These are phyloP conservation scores for Pedionomus torquatus DNA, from an alignment of 2,113 vertebrate species.

Conservation along the genomic window DNA sequence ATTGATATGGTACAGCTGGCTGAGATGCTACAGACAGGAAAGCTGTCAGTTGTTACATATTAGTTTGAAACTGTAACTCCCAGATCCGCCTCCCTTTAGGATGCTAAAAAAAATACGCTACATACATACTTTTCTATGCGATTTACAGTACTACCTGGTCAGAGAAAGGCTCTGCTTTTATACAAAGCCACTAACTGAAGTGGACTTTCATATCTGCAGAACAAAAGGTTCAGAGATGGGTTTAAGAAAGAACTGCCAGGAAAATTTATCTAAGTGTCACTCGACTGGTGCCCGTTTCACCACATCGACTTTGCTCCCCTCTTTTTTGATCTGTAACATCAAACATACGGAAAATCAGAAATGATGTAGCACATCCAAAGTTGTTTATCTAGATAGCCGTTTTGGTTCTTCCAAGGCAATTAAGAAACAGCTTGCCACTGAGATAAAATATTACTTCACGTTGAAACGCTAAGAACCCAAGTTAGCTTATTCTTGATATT, in stretches of 20 bases:
- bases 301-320: background rate
- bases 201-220: background rate
- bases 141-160: background rate
- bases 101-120: background rate
- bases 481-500: background rate
- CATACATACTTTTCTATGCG: background rate
- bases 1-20: background rate
- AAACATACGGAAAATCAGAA: background rate
- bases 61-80: background rate
- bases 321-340: background rate
- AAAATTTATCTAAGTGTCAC: background rate
- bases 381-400: background rate
- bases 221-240: background rate
- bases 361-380: background rate
- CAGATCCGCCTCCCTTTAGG: background rate
- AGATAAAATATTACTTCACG: background rate
- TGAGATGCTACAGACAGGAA: background rate
- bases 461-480: background rate
- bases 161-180: background rate
- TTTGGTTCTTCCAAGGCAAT: background rate
- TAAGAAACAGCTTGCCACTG: background rate
- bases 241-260: background rate
- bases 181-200: background rate
- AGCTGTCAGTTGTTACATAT: background rate
- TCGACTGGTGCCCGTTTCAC: background rate